Evolutionary conservation across 2,113 vertebrate species (phyloP).

Genomic region (Pristiophorus japonicus): DNA sequence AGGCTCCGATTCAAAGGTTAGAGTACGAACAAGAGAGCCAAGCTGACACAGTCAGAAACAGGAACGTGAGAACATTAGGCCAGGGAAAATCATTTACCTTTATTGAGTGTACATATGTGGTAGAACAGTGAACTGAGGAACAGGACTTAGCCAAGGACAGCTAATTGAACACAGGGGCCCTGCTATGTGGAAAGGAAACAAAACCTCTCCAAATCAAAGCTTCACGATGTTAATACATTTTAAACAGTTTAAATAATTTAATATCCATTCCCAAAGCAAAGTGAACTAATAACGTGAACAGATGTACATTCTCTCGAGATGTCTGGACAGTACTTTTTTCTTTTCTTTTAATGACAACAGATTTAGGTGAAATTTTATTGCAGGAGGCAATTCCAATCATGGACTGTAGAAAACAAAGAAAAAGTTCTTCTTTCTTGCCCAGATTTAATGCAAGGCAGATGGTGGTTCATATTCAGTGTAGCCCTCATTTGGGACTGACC

Average conservation of each 20-base stretch:
- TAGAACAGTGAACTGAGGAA: not conserved
- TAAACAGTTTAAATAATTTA: slow-evolving; percentile 14
- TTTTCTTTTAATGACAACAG: not conserved
- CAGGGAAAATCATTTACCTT: not conserved
- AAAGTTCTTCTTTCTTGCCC: slow-evolving; percentile 5
- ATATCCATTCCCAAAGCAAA: slow-evolving; percentile 30
- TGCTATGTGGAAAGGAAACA: not conserved
- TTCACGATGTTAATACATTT: not conserved
- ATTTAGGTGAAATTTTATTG: slow-evolving; percentile 31
- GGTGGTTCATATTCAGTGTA: not conserved
- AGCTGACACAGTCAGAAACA: not conserved
- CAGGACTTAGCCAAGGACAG: not conserved
- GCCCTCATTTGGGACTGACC: not conserved
- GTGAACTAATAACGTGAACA: slow-evolving; percentile 6
- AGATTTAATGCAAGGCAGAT: slow-evolving; percentile 34
- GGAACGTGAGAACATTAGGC: no score
- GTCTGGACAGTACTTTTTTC: slow-evolving; percentile 10
- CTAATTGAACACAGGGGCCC: not conserved
- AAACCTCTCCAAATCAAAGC: not conserved
- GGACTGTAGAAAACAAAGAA: slow-evolving; percentile 7
- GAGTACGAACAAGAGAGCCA: no score
- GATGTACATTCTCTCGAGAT: slow-evolving; percentile 14
- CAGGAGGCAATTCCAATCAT: slow-evolving; percentile 15
- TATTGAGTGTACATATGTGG: not conserved
- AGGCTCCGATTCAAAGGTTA: not conserved